These are phyloP conservation scores for Ceratina japonica DNA, from an alignment of 1,140 invertebrate genomes.

Conservation along the genomic window DNA sequence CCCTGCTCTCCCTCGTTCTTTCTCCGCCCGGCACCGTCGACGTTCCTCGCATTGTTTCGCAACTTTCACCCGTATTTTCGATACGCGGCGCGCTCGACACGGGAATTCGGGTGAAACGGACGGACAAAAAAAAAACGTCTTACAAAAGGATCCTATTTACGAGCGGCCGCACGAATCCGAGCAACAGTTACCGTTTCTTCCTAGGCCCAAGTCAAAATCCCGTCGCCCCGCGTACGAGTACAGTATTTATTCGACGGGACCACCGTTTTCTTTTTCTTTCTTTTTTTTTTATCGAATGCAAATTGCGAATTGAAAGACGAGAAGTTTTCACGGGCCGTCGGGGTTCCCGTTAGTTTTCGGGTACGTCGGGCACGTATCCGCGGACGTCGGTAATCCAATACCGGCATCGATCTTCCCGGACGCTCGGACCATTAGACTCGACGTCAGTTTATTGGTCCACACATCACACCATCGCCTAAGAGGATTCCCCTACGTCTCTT, in stretches of 20 bases:
- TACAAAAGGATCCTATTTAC: constrained; percentile 69
- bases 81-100: constrained; percentile 41
- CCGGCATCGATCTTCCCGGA: constrained; percentile 72
- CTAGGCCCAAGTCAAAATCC: not conserved
- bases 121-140: constrained; percentile 64
- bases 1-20: constrained; percentile 46
- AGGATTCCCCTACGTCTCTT: constrained; percentile 58
- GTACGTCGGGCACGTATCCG: constrained; percentile 34
- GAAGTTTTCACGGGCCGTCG: not conserved
- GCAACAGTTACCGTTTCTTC: constrained; percentile 15
- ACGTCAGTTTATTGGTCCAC: constrained; percentile 77
- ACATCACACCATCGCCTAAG: constrained; percentile 71
- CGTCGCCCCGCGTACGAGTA: not conserved
- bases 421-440: constrained; percentile 75
- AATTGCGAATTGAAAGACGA: not conserved
- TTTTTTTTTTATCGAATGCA: not conserved
- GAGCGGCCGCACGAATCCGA: constrained; percentile 48
- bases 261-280: not conserved
- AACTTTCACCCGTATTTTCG: constrained; percentile 70
- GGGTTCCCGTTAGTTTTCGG: constrained; percentile 30
- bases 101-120: constrained; percentile 62
- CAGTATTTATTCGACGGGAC: not conserved
- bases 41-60: constrained; percentile 70
- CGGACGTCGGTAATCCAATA: constrained; percentile 69
- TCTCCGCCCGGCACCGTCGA: constrained; percentile 30